phyloP scores from a whole-genome alignment of 2,113 vertebrate species.

The Pipa parva region DNA sequence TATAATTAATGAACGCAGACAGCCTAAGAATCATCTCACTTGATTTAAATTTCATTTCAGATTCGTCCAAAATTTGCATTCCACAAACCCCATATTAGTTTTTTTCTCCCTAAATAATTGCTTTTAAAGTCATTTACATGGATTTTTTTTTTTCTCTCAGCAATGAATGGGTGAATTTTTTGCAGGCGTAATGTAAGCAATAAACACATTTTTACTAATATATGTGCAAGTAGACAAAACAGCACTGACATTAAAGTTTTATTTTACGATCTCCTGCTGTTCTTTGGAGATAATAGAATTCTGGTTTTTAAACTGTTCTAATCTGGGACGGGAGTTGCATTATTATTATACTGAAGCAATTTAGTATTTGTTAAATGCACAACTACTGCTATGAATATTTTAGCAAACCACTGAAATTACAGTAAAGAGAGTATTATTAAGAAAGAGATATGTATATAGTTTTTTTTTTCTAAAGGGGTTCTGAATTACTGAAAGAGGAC shows the following conservation, averaged over 20 bases:
- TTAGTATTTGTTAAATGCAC: slow-evolving; percentile 14
- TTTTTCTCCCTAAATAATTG: slow-evolving; percentile 6
- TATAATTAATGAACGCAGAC: slow-evolving; percentile 37
- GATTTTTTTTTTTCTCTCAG: not conserved
- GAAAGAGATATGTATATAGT: no score
- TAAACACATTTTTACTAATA: slow-evolving; percentile 17
- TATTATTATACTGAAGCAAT: slow-evolving; percentile 12
- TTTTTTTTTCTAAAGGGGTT: no score
- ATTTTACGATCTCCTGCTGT: slow-evolving; percentile 38
- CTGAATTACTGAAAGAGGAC: no score
- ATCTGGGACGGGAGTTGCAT: slow-evolving; percentile 12
- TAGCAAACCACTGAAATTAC: not conserved
- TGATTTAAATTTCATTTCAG: slow-evolving; percentile 41
- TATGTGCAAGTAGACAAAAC: slow-evolving; percentile 32
- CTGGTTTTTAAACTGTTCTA: slow-evolving; percentile 26
- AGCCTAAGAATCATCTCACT: slow-evolving; percentile 19
- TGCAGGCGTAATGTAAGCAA: slow-evolving; percentile 9
- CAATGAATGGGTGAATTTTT: slow-evolving; percentile 21
- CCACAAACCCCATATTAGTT: slow-evolving; percentile 19
- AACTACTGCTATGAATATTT: slow-evolving; percentile 22
- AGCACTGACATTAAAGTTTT: slow-evolving; percentile 34
- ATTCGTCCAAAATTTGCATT: slow-evolving; percentile 23
- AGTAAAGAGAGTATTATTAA: no score
- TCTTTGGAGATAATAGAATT: slow-evolving; percentile 25
- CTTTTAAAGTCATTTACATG: not conserved